These are phyloP conservation scores for Corvus hawaiiensis DNA, from an alignment of 2,113 vertebrate genomes.

Conservation along the genomic window DNA sequence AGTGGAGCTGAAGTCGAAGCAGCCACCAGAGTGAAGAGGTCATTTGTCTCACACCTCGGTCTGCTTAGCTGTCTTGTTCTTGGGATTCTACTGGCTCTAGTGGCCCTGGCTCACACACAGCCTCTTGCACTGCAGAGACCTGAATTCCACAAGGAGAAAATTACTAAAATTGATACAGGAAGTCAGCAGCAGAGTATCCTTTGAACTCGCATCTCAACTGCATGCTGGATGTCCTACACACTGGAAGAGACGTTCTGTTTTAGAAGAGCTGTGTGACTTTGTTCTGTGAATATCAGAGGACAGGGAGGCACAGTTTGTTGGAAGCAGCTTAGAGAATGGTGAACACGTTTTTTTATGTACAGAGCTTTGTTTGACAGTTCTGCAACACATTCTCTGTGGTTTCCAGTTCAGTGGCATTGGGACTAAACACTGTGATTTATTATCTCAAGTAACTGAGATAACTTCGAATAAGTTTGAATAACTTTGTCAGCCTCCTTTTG, in stretches of 20 bases:
- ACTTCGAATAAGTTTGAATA: neutral
- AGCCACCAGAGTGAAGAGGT: neutral
- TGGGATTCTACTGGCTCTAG: neutral
- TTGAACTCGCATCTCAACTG: neutral
- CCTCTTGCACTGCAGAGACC: neutral
- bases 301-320: neutral
- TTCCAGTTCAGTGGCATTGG: neutral
- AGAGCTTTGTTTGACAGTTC: neutral
- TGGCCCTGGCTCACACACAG: neutral
- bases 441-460: neutral
- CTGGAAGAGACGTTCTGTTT: neutral
- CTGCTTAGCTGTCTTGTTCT: neutral
- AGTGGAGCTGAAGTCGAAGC: neutral
- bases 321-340: neutral
- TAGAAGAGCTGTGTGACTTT: neutral
- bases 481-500: conserved; percentile 8
- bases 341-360: accelerated
- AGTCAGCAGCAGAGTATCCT: neutral
- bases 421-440: conserved; percentile 21
- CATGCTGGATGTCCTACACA: neutral
- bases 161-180: neutral
- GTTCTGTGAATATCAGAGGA: neutral
- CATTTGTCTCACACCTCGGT: accelerated
- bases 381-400: neutral
- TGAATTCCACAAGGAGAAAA: neutral